A percentile compares a stretch with the other conserved stretches of the same genome.
These are phyloP conservation scores for Shinisaurus crocodilurus DNA, from an alignment of 2,113 vertebrate species.

Conservation along the genomic window DNA sequence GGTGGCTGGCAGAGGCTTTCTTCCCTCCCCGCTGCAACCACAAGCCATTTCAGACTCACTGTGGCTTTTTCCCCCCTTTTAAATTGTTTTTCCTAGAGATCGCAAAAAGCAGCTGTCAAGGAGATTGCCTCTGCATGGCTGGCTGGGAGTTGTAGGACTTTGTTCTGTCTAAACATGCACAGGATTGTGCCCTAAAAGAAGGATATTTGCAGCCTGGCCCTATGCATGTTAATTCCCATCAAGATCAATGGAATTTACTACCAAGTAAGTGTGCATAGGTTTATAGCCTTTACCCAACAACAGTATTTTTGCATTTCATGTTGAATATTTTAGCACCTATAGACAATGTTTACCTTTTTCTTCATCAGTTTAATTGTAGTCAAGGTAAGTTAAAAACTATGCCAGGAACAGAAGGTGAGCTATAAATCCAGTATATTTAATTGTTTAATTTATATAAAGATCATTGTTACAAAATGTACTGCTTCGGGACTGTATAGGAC, in stretches of 20 bases:
- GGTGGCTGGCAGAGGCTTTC: no score
- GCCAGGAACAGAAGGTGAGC: conserved; percentile 38
- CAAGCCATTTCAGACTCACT: no score
- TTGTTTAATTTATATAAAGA: conserved; percentile 49
- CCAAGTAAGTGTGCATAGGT: not conserved
- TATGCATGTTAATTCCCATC: not conserved
- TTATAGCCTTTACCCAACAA: not conserved
- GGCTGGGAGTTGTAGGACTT: no score
- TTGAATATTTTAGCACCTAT: conserved; percentile 11
- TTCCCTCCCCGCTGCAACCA: no score
- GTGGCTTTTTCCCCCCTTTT: no score
- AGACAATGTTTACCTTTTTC: conserved; percentile 33
- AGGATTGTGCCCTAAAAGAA: not conserved
- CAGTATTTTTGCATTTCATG: conserved; percentile 27
- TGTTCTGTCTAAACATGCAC: no score
- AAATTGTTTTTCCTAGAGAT: no score
- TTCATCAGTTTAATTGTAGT: conserved; percentile 27
- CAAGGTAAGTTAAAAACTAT: conserved; percentile 22
- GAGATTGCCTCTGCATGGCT: no score
- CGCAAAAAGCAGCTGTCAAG: no score
- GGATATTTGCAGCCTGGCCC: not conserved
- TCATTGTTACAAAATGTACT: conserved; percentile 22
- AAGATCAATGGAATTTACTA: not conserved
- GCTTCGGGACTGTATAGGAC: not conserved
- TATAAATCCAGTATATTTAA: conserved; percentile 45